Percentiles rank a stretch among this genome's conserved stretches.
Conservation (phyloP, 1,140 invertebrate genomes). For the Periplaneta americana region DNA sequence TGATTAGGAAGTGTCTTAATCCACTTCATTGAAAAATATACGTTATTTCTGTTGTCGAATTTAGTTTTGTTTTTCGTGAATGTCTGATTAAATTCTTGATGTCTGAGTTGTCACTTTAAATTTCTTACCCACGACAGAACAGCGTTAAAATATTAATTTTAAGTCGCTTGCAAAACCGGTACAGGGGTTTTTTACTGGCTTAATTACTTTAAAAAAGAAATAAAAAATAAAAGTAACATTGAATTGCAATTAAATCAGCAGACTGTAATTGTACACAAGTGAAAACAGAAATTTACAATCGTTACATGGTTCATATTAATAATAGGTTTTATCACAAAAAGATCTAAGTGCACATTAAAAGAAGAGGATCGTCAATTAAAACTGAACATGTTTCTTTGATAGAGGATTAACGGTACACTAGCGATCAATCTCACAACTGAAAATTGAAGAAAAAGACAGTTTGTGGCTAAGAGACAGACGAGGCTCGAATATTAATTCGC, state of each 20-base stretch:
- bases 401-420: not conserved
- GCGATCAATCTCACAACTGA: not conserved
- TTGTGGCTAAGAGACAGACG: not conserved
- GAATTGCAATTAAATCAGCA: not conserved
- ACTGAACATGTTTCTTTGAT: too few species aligned
- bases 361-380: not conserved
- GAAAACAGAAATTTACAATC: not conserved
- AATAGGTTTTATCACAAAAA: not conserved
- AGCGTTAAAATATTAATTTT: not conserved
- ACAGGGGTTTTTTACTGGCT: not conserved
- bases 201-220: not conserved
- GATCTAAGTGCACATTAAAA: not conserved
- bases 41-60: too few species aligned
- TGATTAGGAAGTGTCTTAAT: not conserved
- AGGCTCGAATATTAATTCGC: not conserved
- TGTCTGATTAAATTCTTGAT: not conserved
- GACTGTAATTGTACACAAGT: not conserved
- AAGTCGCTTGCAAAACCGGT: not conserved
- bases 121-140: too few species aligned
- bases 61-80: too few species aligned
- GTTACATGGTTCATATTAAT: not conserved
- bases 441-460: not conserved
- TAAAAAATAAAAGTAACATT: not conserved
- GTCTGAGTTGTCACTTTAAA: not conserved
- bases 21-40: too few species aligned